Percentiles rank a stretch among this genome's conserved stretches.
phyloP scores from a whole-genome alignment of 2,888 invertebrate genomes.

The Villa cingulata region DNA sequence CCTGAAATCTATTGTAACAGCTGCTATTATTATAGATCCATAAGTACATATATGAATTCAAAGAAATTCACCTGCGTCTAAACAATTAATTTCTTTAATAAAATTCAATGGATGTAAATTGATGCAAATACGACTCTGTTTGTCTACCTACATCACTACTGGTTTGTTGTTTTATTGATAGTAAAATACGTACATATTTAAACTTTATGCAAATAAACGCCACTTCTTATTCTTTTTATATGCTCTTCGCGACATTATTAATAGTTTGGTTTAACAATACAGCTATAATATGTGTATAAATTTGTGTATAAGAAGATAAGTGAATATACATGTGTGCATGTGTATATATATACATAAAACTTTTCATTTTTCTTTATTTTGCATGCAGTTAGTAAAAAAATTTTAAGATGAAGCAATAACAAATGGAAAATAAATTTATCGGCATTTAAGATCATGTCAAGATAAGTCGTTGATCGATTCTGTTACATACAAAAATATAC shows the following conservation, averaged over 20 bases:
- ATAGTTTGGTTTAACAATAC: too few relatives aligned
- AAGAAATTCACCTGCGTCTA: slow-evolving; percentile 2
- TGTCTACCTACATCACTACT: slow-evolving; percentile 6
- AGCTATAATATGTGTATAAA: too few relatives aligned
- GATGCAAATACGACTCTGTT: slow-evolving; percentile 7
- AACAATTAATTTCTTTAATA: slow-evolving; percentile 8
- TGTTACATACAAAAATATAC: not conserved
- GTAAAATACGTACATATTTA: too few relatives aligned
- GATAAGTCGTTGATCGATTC: slow-evolving; percentile 24
- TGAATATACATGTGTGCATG: too few relatives aligned
- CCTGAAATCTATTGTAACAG: too few relatives aligned
- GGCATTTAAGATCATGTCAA: slow-evolving; percentile 24
- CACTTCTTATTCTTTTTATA: too few relatives aligned
- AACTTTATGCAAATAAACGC: too few relatives aligned
- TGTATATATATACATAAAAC: not conserved
- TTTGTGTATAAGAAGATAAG: too few relatives aligned
- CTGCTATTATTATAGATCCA: too few relatives aligned
- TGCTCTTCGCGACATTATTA: too few relatives aligned
- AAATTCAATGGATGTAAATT: slow-evolving; percentile 11
- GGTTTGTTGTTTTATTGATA: not conserved
- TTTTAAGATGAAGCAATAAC: slow-evolving; percentile 5
- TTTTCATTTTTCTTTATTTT: slow-evolving; percentile 4
- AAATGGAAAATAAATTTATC: slow-evolving; percentile 19
- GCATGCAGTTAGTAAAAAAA: not conserved
- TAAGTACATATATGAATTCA: not conserved